Base-by-base conservation (phyloP, 2,888 invertebrate species). In the Choreutis nemorana region DNA sequence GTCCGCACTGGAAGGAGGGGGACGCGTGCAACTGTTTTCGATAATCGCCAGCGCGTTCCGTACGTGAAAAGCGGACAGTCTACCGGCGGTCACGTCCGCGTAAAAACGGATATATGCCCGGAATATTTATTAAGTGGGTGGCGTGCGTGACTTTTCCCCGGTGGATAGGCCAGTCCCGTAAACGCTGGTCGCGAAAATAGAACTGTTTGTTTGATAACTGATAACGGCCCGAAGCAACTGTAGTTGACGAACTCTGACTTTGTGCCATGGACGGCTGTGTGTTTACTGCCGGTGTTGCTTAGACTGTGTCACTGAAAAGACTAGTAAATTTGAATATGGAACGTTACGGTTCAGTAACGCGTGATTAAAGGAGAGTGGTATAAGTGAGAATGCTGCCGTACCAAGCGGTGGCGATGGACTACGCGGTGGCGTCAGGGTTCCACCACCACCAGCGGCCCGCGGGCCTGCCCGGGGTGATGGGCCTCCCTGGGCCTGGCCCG, bases 341-440 rank as follows among this genome's bases (percentile, higher is more conserved):
- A n/a, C n/a, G 8, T 23, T 23, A 10, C 8, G 8, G 5, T 6
- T 8, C 18, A 6, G 18, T 9, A 15, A 10, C 14, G n/a, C n/a
- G n/a, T n/a, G n/a, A n/a, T 37, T 27, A 26, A 28, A 7, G 40
- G 37, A 48, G 52, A 55, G 58, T 42, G 28, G 30, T 23, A 30
- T 42, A 24, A 48, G 68, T 70, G 67, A 70, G 36, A 45, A 91
- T 91, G 91, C 83, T 91, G 83, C 91, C 91, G 56, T 91, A 91
- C 77, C 91, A 91, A 81, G 87, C 89, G 46, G 90, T 92, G 58
- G 90, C 93, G 58, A 92, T 93, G 92, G 88, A 88, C 84, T 88
- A 88, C 72, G 87, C 87, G 53, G 87, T 78, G 64, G 77, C 77
- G 41, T 78, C 78, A 42, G 70, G 68, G 44, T 79, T 78, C 46